Evolutionary conservation across 2,113 vertebrate species (phyloP), one percentile per base, ranked within the genome.

Genomic region (Glareola pratincola): DNA sequence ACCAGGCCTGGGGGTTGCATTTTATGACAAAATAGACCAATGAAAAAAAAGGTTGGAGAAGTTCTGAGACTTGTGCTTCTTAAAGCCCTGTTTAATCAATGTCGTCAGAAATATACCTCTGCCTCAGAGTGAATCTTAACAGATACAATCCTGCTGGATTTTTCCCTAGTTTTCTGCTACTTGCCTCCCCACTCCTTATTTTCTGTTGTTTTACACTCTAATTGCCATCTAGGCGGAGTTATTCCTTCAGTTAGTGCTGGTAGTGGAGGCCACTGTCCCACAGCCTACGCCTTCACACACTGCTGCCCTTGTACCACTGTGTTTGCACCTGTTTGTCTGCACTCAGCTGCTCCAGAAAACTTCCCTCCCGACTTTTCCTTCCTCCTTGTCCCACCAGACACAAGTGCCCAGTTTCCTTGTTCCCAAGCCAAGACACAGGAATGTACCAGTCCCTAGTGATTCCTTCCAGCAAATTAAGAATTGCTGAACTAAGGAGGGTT

Each of bases 341-440:
- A 62, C 37, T 83, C 82, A 50, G 85, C 82, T 90, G 78, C 85
- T 90, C 76, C 82, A 93, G 67, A 76, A 90, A 95, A 91, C 78
- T 94, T 77, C 85, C 45, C 75, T 92, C 90, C 85, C 93, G 78
- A 66, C 93, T 88, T 76, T 80, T 94, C 66, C 92, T 96, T 93
- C 92, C 87, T 94, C 85, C 80, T 59, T 69, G 59, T 88, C 73
- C 90, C 90, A 93, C 62, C 92, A 37, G 18, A 75, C 62, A 90
- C 32, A 64, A 90, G 69, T 45, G 36, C 53, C 67, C 74, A 82
- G 62, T 73, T 92, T 91, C 74, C 90, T 85, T 62, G 53, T 64
- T 94, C 54, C 43, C 66, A 82, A 78, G 85, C 77, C 85, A 92
- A 93, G 74, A 93, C 69, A 75, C 66, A 79, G 92, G 90, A 94